Evolutionary conservation across 92 coral and sea anemone species (phyloP).

Genomic region (Heliopora coerulea): DNA sequence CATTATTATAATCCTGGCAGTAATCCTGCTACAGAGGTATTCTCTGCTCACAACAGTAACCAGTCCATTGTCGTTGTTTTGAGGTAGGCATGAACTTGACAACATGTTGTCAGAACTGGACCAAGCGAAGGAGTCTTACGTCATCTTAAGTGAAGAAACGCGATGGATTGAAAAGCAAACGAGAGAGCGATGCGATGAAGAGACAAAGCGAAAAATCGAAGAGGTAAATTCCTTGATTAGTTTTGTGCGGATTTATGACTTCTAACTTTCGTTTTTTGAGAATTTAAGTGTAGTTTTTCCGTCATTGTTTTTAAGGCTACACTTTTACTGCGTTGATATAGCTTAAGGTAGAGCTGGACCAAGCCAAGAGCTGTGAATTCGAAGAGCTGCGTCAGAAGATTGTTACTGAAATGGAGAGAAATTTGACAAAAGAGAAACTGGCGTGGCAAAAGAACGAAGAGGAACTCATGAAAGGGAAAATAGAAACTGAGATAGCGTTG

Average conservation of each 20-base stretch:
- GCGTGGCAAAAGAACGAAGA: constrained; percentile 33
- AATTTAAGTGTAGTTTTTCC: too few species aligned
- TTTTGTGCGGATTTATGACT: too few species aligned
- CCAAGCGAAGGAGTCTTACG: constrained; percentile 89
- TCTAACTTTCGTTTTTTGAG: too few species aligned
- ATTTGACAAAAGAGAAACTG: neutral
- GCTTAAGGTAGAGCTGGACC: neutral
- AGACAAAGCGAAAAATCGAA: constrained; percentile 50
- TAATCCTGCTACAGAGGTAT: too few species aligned
- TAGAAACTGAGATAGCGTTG: constrained; percentile 32
- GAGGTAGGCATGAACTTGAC: constrained; percentile 69
- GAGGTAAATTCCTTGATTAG: constrained; percentile 53
- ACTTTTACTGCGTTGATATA: neutral
- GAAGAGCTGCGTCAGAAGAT: constrained; percentile 26
- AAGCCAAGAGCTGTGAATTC: constrained; percentile 19
- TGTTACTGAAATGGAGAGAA: constrained; percentile 13
- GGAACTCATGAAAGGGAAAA: neutral
- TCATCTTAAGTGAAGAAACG: constrained; percentile 80
- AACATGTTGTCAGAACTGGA: constrained; percentile 66
- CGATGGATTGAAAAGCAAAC: constrained; percentile 71
- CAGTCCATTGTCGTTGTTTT: too few species aligned
- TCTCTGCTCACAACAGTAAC: too few species aligned
- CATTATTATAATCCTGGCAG: too few species aligned
- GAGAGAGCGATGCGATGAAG: constrained; percentile 65
- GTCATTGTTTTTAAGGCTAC: too few species aligned